phyloP scores from a whole-genome alignment of 2,797 vertebrate species.

The Epinephelus malabaricus region DNA sequence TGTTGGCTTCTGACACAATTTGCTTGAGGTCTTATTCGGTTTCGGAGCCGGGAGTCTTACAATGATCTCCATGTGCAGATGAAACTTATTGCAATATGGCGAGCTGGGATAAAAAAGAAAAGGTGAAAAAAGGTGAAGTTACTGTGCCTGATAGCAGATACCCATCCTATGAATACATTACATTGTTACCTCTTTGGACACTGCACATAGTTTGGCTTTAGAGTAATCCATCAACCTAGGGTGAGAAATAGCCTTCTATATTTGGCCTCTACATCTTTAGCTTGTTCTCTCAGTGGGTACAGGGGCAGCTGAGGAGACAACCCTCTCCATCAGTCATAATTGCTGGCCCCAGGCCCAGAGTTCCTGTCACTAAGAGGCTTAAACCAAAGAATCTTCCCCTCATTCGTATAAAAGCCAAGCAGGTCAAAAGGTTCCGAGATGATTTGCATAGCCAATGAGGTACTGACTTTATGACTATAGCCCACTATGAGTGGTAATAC shows the following conservation, averaged over 20 bases:
- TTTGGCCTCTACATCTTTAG: constrained; percentile 87
- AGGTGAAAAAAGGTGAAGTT: constrained; percentile 56
- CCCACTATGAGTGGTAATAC: constrained; percentile 38
- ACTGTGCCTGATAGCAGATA: constrained; percentile 63
- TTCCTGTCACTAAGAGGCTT: constrained; percentile 96
- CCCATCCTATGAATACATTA: constrained; percentile 64
- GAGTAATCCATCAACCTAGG: constrained; percentile 91
- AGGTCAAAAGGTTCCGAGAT: constrained; percentile 96
- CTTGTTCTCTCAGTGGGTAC: constrained; percentile 79
- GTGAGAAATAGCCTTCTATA: constrained; percentile 98
- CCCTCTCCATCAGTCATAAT: constrained; percentile 91
- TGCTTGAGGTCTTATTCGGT: constrained; percentile 67
- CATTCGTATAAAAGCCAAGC: constrained; percentile 93
- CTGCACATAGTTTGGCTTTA: constrained; percentile 90
- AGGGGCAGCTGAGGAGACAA: constrained; percentile 94
- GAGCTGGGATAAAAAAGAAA: constrained; percentile 43
- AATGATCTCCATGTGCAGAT: constrained; percentile 56
- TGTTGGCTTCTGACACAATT: constrained; percentile 72
- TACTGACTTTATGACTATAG: constrained; percentile 79
- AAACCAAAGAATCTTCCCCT: constrained; percentile 93
- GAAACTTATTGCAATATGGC: constrained; percentile 30
- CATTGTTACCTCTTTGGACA: constrained; percentile 81
- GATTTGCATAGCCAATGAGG: constrained; percentile 93
- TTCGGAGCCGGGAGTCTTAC: constrained; percentile 41
- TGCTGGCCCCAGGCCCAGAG: constrained; percentile 88